Evolutionary conservation across 2,113 vertebrate species (phyloP).

Genomic region (Oryzias woworae): DNA sequence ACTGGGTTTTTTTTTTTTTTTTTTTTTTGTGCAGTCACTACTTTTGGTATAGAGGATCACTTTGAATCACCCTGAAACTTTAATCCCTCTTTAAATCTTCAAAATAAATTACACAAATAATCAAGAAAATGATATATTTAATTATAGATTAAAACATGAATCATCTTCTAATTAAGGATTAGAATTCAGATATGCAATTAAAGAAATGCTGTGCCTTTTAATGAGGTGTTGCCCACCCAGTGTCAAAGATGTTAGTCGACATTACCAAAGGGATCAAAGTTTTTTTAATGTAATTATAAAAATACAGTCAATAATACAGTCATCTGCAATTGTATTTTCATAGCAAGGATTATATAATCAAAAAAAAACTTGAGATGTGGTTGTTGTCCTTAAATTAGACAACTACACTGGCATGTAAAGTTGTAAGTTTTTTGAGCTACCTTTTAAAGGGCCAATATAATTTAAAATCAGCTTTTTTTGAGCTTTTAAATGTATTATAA

Average conservation of each 20-base stretch:
- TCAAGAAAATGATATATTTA: constrained; percentile 48
- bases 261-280: constrained; percentile 24
- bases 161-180: constrained; percentile 50
- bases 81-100: constrained; percentile 58
- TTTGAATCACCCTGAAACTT: constrained; percentile 27
- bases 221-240: constrained; percentile 20
- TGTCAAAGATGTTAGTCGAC: constrained; percentile 12
- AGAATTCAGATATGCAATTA: constrained; percentile 24
- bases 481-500: no score
- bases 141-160: constrained; percentile 47
- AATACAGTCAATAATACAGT: constrained; percentile 25
- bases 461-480: no score
- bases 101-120: constrained; percentile 4
- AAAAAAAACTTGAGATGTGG: neutral
- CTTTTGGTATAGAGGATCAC: no score
- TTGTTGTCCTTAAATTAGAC: no score
- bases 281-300: constrained; percentile 14
- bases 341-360: constrained; percentile 1
- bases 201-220: constrained; percentile 25
- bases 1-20: no score
- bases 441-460: no score
- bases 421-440: no score
- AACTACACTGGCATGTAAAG: no score
- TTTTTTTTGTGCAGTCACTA: no score
- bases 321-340: constrained; percentile 6